A percentile compares a stretch with the other conserved stretches of the same genome.
These are phyloP conservation scores for Blastobasis adustella DNA, from an alignment of 2,888 invertebrate genomes.

Conservation along the genomic window DNA sequence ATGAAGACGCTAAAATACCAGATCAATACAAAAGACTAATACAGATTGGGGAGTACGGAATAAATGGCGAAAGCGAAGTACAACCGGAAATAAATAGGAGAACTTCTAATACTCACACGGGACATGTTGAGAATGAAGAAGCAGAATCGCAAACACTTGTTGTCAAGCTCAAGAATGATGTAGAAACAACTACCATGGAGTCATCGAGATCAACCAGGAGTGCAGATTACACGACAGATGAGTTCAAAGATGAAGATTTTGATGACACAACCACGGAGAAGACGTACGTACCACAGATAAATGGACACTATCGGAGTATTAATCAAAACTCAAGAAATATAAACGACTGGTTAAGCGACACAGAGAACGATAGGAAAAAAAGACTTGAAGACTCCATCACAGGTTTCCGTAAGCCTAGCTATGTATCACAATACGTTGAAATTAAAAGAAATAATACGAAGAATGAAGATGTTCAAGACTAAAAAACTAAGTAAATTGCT, in stretches of 20 bases:
- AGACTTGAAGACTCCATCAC: slow-evolving; percentile 42
- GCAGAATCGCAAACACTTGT: slow-evolving; percentile 30
- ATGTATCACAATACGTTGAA: slow-evolving; percentile 52
- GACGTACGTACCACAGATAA: slow-evolving; percentile 57
- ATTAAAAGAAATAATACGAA: slow-evolving; percentile 47
- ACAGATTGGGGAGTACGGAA: not conserved
- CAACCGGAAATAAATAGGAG: slow-evolving; percentile 20
- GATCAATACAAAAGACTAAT: slow-evolving; percentile 34
- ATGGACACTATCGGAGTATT: slow-evolving; percentile 56
- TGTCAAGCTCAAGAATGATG: slow-evolving; percentile 38
- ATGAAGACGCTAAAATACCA: slow-evolving; percentile 59
- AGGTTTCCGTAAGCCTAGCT: slow-evolving; percentile 32
- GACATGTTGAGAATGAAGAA: slow-evolving; percentile 7
- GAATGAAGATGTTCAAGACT: slow-evolving; percentile 8
- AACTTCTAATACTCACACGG: slow-evolving; percentile 11
- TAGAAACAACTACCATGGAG: slow-evolving; percentile 15
- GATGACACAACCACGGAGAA: slow-evolving; percentile 24
- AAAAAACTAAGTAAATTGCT: slow-evolving; percentile 1
- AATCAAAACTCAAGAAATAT: slow-evolving; percentile 36
- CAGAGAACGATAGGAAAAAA: slow-evolving; percentile 43
- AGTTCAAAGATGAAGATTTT: slow-evolving; percentile 7
- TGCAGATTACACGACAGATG: slow-evolving; percentile 4
- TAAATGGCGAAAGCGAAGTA: not conserved
- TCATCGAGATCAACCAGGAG: slow-evolving; percentile 10
- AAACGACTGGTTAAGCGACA: slow-evolving; percentile 30